Conservation (phyloP, 2,113 vertebrate species). For the Oplegnathus fasciatus region DNA sequence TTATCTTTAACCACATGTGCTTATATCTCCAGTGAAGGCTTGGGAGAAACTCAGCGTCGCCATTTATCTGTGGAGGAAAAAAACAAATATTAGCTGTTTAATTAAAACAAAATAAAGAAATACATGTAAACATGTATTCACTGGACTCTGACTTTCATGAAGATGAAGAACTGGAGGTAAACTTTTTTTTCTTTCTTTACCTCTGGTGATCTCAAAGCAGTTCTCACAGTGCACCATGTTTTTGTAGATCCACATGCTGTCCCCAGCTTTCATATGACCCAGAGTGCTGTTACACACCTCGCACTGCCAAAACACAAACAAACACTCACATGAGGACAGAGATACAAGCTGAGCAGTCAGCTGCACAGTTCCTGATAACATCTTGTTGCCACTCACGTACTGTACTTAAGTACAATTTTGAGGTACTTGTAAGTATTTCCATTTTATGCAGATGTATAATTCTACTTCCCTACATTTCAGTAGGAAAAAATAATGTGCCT, state of each 20-base stretch:
- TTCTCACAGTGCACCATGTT: conserved; percentile 91
- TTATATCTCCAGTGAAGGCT: neutral
- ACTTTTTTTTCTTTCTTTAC: conserved; percentile 78
- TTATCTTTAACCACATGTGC: neutral
- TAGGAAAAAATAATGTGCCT: neutral
- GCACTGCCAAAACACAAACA: conserved; percentile 84
- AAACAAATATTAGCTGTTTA: neutral
- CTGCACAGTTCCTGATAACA: neutral
- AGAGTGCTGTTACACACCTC: conserved; percentile 90
- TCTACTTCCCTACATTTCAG: neutral
- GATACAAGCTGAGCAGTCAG: neutral
- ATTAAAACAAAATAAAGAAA: conserved; percentile 1
- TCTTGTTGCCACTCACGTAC: neutral
- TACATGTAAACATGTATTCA: neutral
- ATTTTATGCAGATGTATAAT: neutral
- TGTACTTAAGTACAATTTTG: neutral
- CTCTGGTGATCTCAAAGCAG: conserved; percentile 92
- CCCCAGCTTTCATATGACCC: conserved; percentile 92
- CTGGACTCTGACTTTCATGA: neutral
- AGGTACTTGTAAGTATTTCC: neutral
- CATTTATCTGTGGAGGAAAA: conserved; percentile 79
- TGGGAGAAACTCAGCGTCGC: conserved; percentile 66
- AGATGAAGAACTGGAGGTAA: neutral
- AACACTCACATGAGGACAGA: conserved; percentile 28
- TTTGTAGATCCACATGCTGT: conserved; percentile 95